Conservation (phyloP, 2,797 vertebrate genomes). For the Gymnodraco acuticeps region DNA sequence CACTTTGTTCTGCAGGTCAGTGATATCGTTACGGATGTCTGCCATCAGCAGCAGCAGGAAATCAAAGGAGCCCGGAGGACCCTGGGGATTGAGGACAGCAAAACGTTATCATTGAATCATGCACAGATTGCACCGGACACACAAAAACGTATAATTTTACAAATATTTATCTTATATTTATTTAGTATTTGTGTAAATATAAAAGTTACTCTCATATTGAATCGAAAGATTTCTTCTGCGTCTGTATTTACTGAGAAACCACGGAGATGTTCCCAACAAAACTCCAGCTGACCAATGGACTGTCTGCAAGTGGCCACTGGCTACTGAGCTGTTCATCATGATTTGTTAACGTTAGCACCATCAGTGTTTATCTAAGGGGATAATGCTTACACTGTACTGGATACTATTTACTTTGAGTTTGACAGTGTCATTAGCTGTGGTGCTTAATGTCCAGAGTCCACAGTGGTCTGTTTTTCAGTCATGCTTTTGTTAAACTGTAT, state of each 20-base stretch:
- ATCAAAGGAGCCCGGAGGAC: constrained; percentile 96
- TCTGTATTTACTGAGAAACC: constrained; percentile 9
- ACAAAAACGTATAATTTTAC: constrained; percentile 1
- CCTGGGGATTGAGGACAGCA: constrained; percentile 78
- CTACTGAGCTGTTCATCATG: constrained; percentile 12
- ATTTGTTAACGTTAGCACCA: constrained; percentile 41
- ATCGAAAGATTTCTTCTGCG: neutral
- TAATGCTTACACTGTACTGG: constrained; percentile 19
- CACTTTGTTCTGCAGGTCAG: constrained; percentile 92
- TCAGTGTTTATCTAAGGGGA: constrained; percentile 43
- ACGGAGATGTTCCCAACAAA: constrained; percentile 10
- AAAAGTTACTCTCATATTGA: neutral
- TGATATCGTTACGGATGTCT: constrained; percentile 95
- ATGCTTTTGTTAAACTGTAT: constrained; percentile 23
- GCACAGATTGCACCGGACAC: too few relatives aligned
- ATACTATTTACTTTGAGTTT: constrained; percentile 45
- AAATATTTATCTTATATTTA: neutral
- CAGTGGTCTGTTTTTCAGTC: constrained; percentile 12
- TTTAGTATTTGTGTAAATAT: neutral
- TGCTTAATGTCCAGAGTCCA: constrained; percentile 21
- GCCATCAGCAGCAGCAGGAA: constrained; percentile 97
- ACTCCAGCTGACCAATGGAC: constrained; percentile 34
- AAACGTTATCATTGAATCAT: neutral
- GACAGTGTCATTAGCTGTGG: constrained; percentile 30
- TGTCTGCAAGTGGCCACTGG: neutral